Percentiles rank a stretch among this genome's conserved stretches.
phyloP scores from a whole-genome alignment of 2,888 invertebrate species.

The Didymodactylos carnosus region DNA sequence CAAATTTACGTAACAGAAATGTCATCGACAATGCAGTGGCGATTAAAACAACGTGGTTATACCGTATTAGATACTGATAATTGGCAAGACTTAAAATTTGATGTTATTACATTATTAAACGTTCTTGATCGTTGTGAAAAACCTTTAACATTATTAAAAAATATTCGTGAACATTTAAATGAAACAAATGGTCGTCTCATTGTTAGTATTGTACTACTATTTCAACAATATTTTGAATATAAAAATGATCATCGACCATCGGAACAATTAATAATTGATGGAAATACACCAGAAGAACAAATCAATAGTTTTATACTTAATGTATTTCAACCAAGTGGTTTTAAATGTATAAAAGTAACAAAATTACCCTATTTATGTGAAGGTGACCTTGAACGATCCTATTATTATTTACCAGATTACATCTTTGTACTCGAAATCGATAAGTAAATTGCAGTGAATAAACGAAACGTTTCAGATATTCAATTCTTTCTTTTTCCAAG shows the following conservation, averaged over 20 bases:
- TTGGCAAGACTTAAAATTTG: slow-evolving; percentile 38
- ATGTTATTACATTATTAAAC: slow-evolving; percentile 70
- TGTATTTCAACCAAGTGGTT: slow-evolving; percentile 49
- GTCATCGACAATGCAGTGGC: slow-evolving; percentile 63
- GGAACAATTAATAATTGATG: not conserved
- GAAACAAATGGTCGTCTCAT: slow-evolving; percentile 51
- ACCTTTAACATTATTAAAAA: slow-evolving; percentile 55
- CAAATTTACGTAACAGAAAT: slow-evolving; percentile 71
- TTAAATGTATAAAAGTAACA: slow-evolving; percentile 61
- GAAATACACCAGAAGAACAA: slow-evolving; percentile 41
- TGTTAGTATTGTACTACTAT: slow-evolving; percentile 77
- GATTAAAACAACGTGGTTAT: slow-evolving; percentile 39
- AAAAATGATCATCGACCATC: not conserved
- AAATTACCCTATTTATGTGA: slow-evolving; percentile 86
- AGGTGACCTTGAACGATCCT: slow-evolving; percentile 59
- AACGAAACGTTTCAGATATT: too few relatives aligned
- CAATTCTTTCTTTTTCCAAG: too few relatives aligned
- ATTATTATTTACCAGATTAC: slow-evolving; percentile 70
- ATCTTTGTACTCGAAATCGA: slow-evolving; percentile 45
- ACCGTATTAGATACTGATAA: slow-evolving; percentile 50
- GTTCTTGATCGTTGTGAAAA: slow-evolving; percentile 74
- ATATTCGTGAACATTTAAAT: slow-evolving; percentile 51
- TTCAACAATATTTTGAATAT: slow-evolving; percentile 73
- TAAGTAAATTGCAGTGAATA: too few relatives aligned
- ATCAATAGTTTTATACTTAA: slow-evolving; percentile 47